Conservation (phyloP, 2,797 vertebrate genomes). For the Myripristis jacobus region DNA sequence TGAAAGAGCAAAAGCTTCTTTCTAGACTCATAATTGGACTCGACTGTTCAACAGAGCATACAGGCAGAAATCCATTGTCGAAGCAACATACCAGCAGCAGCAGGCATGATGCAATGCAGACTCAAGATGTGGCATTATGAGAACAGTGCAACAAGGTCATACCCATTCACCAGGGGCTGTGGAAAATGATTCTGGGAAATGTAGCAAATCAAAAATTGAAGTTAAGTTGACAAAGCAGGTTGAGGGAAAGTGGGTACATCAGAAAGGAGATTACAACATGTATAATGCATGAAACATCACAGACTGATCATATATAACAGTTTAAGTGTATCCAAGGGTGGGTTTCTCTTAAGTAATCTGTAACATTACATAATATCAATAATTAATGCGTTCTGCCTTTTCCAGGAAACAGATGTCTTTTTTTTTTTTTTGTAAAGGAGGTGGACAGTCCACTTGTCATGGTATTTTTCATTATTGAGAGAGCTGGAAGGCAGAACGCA, state of each 20-base stretch:
- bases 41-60: too few species aligned
- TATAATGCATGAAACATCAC: too few species aligned
- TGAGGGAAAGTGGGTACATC: background rate
- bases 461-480: conserved; percentile 4
- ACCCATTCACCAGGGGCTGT: too few species aligned
- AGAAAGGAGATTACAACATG: too few species aligned
- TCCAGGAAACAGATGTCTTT: conserved; percentile 11
- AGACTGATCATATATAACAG: too few species aligned
- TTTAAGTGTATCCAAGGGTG: too few species aligned
- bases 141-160: background rate
- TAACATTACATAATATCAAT: background rate
- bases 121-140: background rate
- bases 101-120: background rate
- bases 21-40: too few species aligned
- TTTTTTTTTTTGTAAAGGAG: background rate
- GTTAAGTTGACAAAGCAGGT: background rate
- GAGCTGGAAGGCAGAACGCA: background rate
- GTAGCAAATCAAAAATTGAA: background rate
- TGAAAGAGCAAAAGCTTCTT: too few species aligned
- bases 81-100: too few species aligned
- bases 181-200: too few species aligned
- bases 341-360: too few species aligned
- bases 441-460: background rate
- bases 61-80: too few species aligned
- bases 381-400: background rate